Evolutionary conservation across 2,888 invertebrate genomes (phyloP), one percentile per base, ranked within the genome.

Genomic region (Rugalucina vietnamica): DNA sequence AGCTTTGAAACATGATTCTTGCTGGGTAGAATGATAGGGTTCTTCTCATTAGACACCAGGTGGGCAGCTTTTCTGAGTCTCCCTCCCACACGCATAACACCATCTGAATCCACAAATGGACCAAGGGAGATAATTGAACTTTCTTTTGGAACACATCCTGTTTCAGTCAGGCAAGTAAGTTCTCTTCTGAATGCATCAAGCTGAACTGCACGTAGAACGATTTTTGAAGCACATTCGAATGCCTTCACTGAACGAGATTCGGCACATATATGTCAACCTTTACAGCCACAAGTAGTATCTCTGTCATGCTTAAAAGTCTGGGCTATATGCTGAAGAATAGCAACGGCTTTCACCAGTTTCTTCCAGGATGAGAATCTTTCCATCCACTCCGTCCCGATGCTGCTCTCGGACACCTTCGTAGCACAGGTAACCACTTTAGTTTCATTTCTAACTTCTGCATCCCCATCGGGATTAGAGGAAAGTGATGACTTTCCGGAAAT

Each of bases 11-110:
- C 57, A 34, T 88, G 84, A 71, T 81, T 74, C 12, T 69, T 50
- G 29, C 79, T 81, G 24, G 86, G 84, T 10, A 88, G 27, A 3
- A 88, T 65, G 27, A 87, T 50, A 34, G 88, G 88, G 34, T 79
- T 69, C 50, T 83, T 87, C 24, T 73, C 76, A 1, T 2, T 21
- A 0, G 50, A 49, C 14, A 36, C 36, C 5, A 86, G 43, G 76
- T 79, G 32, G 21, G 49, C 32, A 12, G 84, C 54, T 49, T 50
- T 79, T 24, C 14, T 70, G 0, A 88, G 75, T 4, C 84, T 82
- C 5, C 88, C 84, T 3, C 85, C 80, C 4, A 88, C 85, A n/a
- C 84, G 29, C 24, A 84, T n/a, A 4, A 87, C 21, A 57, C 71
- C 84, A n/a, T 79, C 43, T 14, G 49, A 70, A 50, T 82, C 84